These are phyloP conservation scores for Acholoe squamosa DNA, from an alignment of 2,888 invertebrate genomes.

Conservation along the genomic window DNA sequence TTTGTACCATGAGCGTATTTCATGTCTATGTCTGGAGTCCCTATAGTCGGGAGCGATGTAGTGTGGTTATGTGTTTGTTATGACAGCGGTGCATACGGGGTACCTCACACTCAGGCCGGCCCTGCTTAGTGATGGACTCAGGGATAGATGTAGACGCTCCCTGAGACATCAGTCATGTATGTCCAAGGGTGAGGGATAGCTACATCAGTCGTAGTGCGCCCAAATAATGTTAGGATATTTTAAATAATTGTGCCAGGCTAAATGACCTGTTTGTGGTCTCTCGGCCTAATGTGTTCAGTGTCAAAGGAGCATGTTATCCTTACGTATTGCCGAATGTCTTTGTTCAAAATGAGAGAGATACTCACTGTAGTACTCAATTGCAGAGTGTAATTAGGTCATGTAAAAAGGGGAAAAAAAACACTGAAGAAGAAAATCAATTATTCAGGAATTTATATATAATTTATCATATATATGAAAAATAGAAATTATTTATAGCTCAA, in stretches of 20 bases:
- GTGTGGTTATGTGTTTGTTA: neutral
- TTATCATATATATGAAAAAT: neutral
- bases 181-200: too few species aligned
- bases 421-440: neutral
- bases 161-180: neutral
- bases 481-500: conserved; percentile 19
- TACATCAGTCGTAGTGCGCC: neutral
- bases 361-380: neutral
- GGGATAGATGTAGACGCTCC: neutral
- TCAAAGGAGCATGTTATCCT: neutral
- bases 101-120: conserved; percentile 1
- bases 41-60: neutral
- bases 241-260: neutral
- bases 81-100: neutral
- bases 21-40: neutral
- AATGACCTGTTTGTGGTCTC: neutral
- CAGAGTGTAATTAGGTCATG: neutral
- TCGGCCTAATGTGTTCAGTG: neutral
- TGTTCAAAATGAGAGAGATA: conserved; percentile 9
- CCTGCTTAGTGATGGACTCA: conserved; percentile 9
- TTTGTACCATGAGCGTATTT: too few species aligned
- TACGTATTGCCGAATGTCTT: neutral
- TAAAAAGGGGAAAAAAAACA: too few species aligned
- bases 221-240: conserved; percentile 9
- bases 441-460: neutral